phyloP scores from a whole-genome alignment of 2,797 vertebrate genomes.

The Sarcophilus harrisii region DNA sequence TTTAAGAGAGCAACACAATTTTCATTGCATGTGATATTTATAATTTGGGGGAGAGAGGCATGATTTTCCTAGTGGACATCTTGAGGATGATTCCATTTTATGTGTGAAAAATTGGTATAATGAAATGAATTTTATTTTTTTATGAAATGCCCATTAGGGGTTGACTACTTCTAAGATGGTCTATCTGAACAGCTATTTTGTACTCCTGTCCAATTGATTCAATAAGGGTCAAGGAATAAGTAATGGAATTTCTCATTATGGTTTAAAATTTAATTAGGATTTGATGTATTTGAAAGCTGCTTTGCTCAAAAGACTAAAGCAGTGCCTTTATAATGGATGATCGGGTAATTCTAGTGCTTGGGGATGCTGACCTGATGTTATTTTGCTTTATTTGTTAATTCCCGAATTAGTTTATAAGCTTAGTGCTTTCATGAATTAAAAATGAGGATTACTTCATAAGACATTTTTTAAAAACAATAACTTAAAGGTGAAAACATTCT shows the following conservation, averaged over 20 bases:
- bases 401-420: constrained; percentile 33
- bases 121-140: neutral
- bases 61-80: neutral
- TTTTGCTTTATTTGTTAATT: constrained; percentile 30
- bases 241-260: constrained; percentile 11
- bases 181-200: neutral
- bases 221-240: neutral
- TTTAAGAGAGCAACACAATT: neutral
- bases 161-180: neutral
- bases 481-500: neutral
- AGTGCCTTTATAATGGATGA: constrained; percentile 14
- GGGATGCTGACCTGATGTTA: neutral
- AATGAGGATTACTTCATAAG: constrained; percentile 2
- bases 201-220: neutral
- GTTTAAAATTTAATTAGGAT: constrained; percentile 31
- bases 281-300: constrained; percentile 18
- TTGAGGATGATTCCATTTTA: neutral
- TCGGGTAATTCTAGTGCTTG: neutral
- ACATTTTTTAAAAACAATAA: neutral
- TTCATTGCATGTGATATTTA: neutral
- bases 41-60: neutral
- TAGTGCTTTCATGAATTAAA: constrained; percentile 14
- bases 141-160: neutral
- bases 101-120: neutral
- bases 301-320: constrained; percentile 1